phyloP scores from a whole-genome alignment of 2,797 vertebrate species.

The Sciaenops ocellatus region DNA sequence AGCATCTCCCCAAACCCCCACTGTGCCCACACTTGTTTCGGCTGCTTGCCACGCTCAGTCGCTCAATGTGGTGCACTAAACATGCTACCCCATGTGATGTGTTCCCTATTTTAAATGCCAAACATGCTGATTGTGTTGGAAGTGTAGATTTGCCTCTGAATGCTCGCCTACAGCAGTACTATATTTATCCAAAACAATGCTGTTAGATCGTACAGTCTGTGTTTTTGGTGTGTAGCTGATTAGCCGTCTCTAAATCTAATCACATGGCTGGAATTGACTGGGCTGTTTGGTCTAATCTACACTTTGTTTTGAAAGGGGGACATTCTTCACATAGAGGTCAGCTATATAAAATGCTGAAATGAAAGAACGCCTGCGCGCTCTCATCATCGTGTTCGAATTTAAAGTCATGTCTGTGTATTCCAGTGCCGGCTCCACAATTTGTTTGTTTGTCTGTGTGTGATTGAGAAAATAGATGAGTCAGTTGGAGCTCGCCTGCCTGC shows the following conservation, averaged over 20 bases:
- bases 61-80: slow-evolving; percentile 3
- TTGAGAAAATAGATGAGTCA: slow-evolving; percentile 72
- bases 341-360: slow-evolving; percentile 49
- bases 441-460: slow-evolving; percentile 63
- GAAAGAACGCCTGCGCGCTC: slow-evolving; percentile 33
- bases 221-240: slow-evolving; percentile 60
- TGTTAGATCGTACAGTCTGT: slow-evolving; percentile 33
- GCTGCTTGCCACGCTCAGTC: slow-evolving; percentile 24
- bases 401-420: neutral
- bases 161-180: slow-evolving; percentile 34
- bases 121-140: slow-evolving; percentile 40
- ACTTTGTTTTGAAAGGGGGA: slow-evolving; percentile 43
- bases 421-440: slow-evolving; percentile 42
- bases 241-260: slow-evolving; percentile 66
- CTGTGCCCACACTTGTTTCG: slow-evolving; percentile 45
- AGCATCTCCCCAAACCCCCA: neutral
- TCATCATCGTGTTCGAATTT: too few relatives aligned
- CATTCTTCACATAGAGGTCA: slow-evolving; percentile 38
- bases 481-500: slow-evolving; percentile 64
- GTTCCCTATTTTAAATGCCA: slow-evolving; percentile 46
- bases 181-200: slow-evolving; percentile 28
- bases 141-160: slow-evolving; percentile 36
- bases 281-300: slow-evolving; percentile 46
- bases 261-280: slow-evolving; percentile 62
- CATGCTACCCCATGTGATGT: slow-evolving; percentile 28